phyloP scores from a whole-genome alignment of 2,888 invertebrate species.

The Tetragnatha montana region DNA sequence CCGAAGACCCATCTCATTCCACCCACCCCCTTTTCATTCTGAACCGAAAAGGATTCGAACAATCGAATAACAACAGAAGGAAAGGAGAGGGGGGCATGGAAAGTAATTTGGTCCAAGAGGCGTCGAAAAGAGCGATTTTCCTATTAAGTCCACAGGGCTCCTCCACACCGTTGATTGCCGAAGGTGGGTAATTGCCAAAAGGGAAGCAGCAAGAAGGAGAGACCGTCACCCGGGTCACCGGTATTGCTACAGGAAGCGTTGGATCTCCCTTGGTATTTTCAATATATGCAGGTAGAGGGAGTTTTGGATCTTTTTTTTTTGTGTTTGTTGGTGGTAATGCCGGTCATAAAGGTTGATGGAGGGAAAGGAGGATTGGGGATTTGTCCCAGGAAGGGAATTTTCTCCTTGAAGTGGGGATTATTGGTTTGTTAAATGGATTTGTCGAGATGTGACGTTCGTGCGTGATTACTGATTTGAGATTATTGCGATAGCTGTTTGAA shows the following conservation, averaged over 20 bases:
- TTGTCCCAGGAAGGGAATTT: not conserved
- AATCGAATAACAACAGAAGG: slow-evolving; percentile 43
- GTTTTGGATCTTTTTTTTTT: slow-evolving; percentile 14
- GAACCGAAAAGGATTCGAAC: slow-evolving; percentile 42
- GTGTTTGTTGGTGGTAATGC: not conserved
- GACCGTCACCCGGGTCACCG: slow-evolving; percentile 46
- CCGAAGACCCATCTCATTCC: not conserved
- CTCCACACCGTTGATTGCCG: not conserved
- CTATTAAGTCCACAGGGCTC: slow-evolving; percentile 22
- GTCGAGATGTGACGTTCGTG: not conserved
- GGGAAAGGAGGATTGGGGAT: not conserved
- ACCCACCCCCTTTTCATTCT: slow-evolving; percentile 5
- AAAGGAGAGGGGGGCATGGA: slow-evolving; percentile 18
- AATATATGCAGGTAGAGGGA: slow-evolving; percentile 33
- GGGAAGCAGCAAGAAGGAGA: slow-evolving; percentile 23
- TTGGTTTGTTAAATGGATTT: not conserved
- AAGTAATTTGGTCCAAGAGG: slow-evolving; percentile 57
- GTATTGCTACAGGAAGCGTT: slow-evolving; percentile 1
- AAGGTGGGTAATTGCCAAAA: slow-evolving; percentile 41
- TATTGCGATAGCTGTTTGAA: too few species aligned
- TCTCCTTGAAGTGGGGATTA: not conserved
- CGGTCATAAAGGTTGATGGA: slow-evolving; percentile 8
- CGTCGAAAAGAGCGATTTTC: slow-evolving; percentile 64
- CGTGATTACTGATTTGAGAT: not conserved
- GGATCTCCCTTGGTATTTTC: slow-evolving; percentile 20